Conservation (phyloP, 2,888 invertebrate genomes). For the Tetheella fluctuosa region DNA sequence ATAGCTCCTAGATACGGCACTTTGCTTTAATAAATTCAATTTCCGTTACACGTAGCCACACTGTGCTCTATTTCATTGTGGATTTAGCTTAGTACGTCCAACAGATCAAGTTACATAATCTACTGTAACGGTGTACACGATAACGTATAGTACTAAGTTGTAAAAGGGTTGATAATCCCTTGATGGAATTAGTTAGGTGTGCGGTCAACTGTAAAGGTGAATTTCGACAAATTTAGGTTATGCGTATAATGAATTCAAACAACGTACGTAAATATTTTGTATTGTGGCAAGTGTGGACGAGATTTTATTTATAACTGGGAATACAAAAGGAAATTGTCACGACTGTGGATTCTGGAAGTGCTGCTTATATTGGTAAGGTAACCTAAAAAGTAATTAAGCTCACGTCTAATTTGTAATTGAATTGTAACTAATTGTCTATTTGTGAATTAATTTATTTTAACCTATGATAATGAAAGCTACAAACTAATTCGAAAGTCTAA, state of each 20-base stretch:
- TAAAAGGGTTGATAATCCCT: slow-evolving; percentile 13
- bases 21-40: slow-evolving; percentile 52
- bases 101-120: slow-evolving; percentile 16
- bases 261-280: slow-evolving; percentile 34
- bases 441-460: too few species aligned
- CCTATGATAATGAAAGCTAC: too few species aligned
- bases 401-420: neutral
- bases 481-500: too few species aligned
- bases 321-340: neutral
- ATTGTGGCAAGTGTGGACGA: slow-evolving; percentile 6
- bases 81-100: slow-evolving; percentile 34
- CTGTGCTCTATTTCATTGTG: slow-evolving; percentile 43
- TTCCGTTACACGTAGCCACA: slow-evolving; percentile 43
- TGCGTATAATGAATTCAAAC: slow-evolving; percentile 36
- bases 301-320: neutral
- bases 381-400: too few species aligned
- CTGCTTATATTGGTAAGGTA: neutral
- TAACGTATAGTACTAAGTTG: slow-evolving; percentile 14
- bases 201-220: slow-evolving; percentile 36
- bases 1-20: slow-evolving; percentile 18
- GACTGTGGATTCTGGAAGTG: neutral
- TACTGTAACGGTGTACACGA: slow-evolving; percentile 16
- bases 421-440: too few species aligned
- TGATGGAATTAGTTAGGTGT: slow-evolving; percentile 18
- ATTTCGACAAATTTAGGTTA: slow-evolving; percentile 37